Percentiles rank a stretch among this genome's conserved stretches.
These are phyloP conservation scores for Hippoglossus hippoglossus DNA, from an alignment of 2,797 vertebrate species.

Conservation along the genomic window DNA sequence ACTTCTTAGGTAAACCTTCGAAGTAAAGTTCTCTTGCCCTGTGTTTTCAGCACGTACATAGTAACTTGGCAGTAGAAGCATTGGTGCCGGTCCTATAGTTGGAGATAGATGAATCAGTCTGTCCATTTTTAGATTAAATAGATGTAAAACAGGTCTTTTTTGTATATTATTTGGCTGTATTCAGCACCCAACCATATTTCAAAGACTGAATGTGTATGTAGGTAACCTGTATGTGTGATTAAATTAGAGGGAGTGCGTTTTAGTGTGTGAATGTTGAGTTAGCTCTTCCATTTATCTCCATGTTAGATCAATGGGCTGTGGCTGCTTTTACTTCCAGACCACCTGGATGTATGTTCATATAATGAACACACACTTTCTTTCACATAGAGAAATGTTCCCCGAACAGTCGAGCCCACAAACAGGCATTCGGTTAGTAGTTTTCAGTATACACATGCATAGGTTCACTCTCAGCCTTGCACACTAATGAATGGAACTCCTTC, in stretches of 20 bases:
- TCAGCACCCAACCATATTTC: background rate
- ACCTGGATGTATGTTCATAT: constrained; percentile 30
- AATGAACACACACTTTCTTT: constrained; percentile 33
- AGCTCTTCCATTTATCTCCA: constrained; percentile 25
- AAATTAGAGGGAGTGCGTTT: background rate
- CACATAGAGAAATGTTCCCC: constrained; percentile 30
- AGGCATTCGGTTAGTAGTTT: constrained; percentile 38
- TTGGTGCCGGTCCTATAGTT: too few species aligned
- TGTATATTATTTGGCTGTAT: background rate
- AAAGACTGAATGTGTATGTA: background rate
- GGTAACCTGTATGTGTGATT: constrained; percentile 16
- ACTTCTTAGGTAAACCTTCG: background rate
- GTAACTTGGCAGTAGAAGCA: background rate
- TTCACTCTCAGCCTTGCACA: constrained; percentile 44
- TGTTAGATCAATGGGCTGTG: constrained; percentile 26
- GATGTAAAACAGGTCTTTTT: background rate
- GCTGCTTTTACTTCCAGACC: constrained; percentile 38
- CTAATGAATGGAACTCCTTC: constrained; percentile 73
- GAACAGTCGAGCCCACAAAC: constrained; percentile 44
- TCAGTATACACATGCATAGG: constrained; percentile 34
- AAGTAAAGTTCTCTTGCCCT: background rate
- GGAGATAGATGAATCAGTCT: background rate
- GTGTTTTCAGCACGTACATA: background rate
- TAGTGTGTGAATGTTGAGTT: constrained; percentile 12
- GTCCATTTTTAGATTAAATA: background rate